Conservation (phyloP, 2,888 invertebrate genomes). For the Drosophila cognata region DNA sequence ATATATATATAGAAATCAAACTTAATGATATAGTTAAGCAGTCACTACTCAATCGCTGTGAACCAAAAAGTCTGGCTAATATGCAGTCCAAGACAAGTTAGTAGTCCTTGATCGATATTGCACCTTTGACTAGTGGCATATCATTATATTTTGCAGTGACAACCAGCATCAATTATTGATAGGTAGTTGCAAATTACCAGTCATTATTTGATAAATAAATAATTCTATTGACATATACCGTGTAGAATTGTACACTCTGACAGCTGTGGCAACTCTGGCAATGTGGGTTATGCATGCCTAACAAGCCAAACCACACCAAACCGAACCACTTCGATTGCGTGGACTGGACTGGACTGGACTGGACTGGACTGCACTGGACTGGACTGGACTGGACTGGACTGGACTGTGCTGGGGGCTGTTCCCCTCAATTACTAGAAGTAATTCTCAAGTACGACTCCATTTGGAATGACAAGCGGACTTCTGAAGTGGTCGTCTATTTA, state of each 20-base stretch:
- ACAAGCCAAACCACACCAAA: background rate
- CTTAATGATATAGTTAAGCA: background rate
- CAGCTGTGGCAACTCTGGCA: slow-evolving; percentile 46
- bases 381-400: background rate
- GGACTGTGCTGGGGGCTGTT: background rate
- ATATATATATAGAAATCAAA: background rate
- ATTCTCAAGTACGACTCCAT: background rate
- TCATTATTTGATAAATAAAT: slow-evolving; percentile 28
- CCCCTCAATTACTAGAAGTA: background rate
- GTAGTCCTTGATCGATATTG: background rate
- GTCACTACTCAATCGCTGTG: background rate
- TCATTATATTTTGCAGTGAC: background rate
- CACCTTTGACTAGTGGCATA: background rate
- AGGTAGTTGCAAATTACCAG: slow-evolving; percentile 8
- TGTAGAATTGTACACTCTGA: slow-evolving; percentile 11
- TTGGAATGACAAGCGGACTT: background rate
- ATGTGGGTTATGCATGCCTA: slow-evolving; percentile 10
- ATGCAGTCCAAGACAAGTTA: background rate
- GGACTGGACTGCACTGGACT: background rate
- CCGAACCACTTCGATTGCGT: background rate
- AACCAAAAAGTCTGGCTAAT: slow-evolving; percentile 3
- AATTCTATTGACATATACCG: slow-evolving; percentile 41
- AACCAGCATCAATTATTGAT: slow-evolving; percentile 17
- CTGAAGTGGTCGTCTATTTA: slow-evolving; percentile 22
- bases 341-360: background rate